A percentile compares a stretch with the other conserved stretches of the same genome.
These are phyloP conservation scores for Herminia tarsipennalis DNA, from an alignment of 2,888 invertebrate species.

Conservation along the genomic window DNA sequence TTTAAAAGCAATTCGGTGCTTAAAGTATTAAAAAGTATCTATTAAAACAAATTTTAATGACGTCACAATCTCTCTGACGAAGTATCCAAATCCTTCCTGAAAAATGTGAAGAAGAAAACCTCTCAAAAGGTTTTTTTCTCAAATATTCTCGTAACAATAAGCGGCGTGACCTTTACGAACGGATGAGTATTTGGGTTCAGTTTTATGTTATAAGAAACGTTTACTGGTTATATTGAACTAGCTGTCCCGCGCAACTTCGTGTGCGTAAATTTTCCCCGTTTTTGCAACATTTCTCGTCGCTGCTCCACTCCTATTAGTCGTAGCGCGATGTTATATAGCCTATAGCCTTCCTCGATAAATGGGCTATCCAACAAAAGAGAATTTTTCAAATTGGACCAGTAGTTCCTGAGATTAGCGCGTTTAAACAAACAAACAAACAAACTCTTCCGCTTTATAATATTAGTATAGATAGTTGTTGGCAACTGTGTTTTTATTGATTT, in stretches of 20 bases:
- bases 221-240: neutral
- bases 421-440: no score
- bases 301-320: no score
- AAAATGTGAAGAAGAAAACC: constrained; percentile 20
- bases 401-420: no score
- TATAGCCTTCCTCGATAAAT: no score
- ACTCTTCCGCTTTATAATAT: no score
- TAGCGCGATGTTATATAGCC: no score
- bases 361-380: no score
- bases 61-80: constrained; percentile 15
- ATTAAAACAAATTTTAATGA: constrained; percentile 9
- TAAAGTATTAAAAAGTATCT: constrained; percentile 3
- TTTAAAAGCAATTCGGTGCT: neutral
- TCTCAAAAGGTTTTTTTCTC: constrained; percentile 28
- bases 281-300: no score
- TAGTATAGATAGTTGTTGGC: no score
- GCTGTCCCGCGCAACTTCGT: neutral
- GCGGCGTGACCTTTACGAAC: constrained; percentile 24
- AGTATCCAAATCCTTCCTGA: constrained; percentile 30
- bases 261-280: no score
- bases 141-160: constrained; percentile 28
- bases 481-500: no score
- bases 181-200: constrained; percentile 15
- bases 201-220: neutral
- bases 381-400: no score